Base-by-base conservation (phyloP, 2,888 invertebrate genomes). In the Xestoiulus laeticollis region DNA sequence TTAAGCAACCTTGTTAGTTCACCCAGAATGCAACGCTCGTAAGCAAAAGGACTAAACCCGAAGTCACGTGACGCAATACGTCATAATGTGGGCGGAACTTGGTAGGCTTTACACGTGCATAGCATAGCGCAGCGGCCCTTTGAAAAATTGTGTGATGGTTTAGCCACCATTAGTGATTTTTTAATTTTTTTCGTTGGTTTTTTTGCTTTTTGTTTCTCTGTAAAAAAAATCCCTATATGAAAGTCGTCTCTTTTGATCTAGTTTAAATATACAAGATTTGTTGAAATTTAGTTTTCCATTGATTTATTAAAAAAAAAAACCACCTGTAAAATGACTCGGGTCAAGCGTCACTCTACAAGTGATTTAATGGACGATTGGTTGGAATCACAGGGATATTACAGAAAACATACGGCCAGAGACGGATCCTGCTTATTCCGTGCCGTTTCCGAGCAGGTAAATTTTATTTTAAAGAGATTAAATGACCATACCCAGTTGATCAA, bases 361-460 rank as follows among this genome's bases (percentile, higher is more conserved):
- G 68, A 92, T 87, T 90, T 91, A 78, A 91, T 94, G 87, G 97
- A 97, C 91, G 94, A 95, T 90, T 96, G 95, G 95, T 92, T 97
- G 90, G 96, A 96, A 90, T 94, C 94, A 89, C 94, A 96, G 91
- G 96, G 96, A 78, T 95, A 95, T 91, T 97, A 96, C 92, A 94
- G 97, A 90, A 98, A 98, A 93, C 96, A 96, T 91, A 95, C 96
- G 26, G 96, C 97, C 87, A 95, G 95, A 91, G 98, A 98, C 93
- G 95, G 96, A 87, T 96, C 96, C 89, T 97, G 96, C 91, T 93
- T 98, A 85, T 98, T 98, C 92, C 94, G 98, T 90, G 96, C 96
- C 16, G 95, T 97, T 87, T 96, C 97, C 59, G 98, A 98, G 92
- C 97, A 97, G 93, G 93, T 92, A 90, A 88, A 87, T n/a, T n/a